Percentiles rank a stretch among this genome's conserved stretches.
These are phyloP conservation scores for Pherbina coryleti DNA, from an alignment of 2,888 invertebrate species.

Conservation along the genomic window DNA sequence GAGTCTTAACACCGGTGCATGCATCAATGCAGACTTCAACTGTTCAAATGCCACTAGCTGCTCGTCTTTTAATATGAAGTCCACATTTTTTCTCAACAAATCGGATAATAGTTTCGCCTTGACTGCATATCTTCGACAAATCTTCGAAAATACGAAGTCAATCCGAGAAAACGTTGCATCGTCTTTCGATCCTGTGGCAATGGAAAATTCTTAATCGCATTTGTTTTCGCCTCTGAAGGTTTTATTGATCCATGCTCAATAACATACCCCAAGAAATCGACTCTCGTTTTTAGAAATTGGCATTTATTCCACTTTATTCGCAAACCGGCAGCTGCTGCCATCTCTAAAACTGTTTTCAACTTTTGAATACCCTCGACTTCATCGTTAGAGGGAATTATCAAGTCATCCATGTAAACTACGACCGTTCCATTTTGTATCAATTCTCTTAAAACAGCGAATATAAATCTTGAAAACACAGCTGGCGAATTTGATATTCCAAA, in stretches of 20 bases:
- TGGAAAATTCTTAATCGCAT: slow-evolving; percentile 28
- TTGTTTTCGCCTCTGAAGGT: slow-evolving; percentile 26
- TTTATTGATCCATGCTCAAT: slow-evolving; percentile 29
- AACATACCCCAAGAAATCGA: slow-evolving; percentile 28
- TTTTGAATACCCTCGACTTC: slow-evolving; percentile 12
- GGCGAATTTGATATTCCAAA: too few species aligned
- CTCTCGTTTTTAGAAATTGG: slow-evolving; percentile 19
- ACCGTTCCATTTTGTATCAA: too few species aligned
- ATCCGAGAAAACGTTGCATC: slow-evolving; percentile 39
- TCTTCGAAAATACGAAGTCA: slow-evolving; percentile 36
- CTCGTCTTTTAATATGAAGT: too few species aligned
- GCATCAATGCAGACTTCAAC: slow-evolving; percentile 5
- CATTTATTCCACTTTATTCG: slow-evolving; percentile 37
- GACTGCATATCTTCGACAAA: slow-evolving; percentile 31
- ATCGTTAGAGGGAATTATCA: slow-evolving; percentile 29
- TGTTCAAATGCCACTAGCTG: too few species aligned
- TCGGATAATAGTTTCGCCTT: slow-evolving; percentile 34
- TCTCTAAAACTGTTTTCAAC: not conserved
- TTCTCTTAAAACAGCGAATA: too few species aligned
- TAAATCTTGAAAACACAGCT: too few species aligned
- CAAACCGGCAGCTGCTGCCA: slow-evolving; percentile 7
- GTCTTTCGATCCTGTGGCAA: slow-evolving; percentile 25
- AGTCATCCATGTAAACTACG: too few species aligned
- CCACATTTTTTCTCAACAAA: too few species aligned
- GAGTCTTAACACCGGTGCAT: too few species aligned